Base-by-base conservation (phyloP, 2,888 invertebrate genomes). In the Scaptomyza reducta region DNA sequence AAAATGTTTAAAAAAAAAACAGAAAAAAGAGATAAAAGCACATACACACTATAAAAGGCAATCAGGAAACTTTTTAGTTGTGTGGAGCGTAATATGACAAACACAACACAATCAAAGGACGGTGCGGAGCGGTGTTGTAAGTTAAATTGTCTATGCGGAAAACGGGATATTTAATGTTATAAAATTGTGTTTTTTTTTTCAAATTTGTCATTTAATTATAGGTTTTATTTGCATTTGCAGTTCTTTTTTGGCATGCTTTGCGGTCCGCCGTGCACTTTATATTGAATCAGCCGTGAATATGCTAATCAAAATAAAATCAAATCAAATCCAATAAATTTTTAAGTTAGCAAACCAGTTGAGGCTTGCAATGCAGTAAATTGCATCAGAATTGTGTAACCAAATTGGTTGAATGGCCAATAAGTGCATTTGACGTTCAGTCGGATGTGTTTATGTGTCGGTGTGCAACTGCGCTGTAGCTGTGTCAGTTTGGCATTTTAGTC, bases 381-480 rank as follows among this genome's bases (percentile, higher is more conserved):
- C 70, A 86, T 71, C 70, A 66, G 51, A 85, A 75, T 77, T 75
- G 73, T 82, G 77, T 76, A 85, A 85, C 82, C 71, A 65, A 87
- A 85, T 87, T 82, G 87, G 80, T 86, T 86, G 87, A 85, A 88
- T 85, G 78, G 64, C 72, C 80, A 83, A 70, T 88, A 88, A 85
- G 70, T 76, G 88, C 70, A 88, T 76, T 79, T 83, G 76, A 44
- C 61, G 45, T 50, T 44, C 47, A 47, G 44, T 33, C 67, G 59
- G 67, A 72, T 71, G 41, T 61, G 33, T 13, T 9, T 31, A 13
- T 47, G 18, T 33, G 10, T 49, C 22, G 22, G 42, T 55, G 44
- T 33, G 29, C 35, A 27, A 38, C 18, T 44, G 18, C 16, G 33
- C 42, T 55, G 54, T 31, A 40, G 53, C 27, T 35, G 58, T 69